These are phyloP conservation scores for Peromyscus maniculatus DNA, from an alignment of 2,113 vertebrate species.

Conservation along the genomic window DNA sequence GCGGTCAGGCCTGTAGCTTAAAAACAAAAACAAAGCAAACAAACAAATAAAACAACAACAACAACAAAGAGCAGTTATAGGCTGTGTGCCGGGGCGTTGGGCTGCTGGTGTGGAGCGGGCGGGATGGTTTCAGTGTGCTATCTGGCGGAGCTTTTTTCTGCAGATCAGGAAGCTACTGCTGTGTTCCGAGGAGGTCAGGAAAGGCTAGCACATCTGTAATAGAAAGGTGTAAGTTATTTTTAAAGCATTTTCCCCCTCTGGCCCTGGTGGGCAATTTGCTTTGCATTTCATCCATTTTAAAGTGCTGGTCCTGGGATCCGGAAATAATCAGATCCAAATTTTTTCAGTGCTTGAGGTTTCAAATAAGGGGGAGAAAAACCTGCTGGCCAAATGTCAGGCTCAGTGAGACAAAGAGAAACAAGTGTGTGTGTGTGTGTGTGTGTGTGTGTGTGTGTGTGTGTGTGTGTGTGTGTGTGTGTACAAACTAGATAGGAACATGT, in stretches of 20 bases:
- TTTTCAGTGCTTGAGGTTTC: constrained; percentile 83
- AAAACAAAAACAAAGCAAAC: neutral
- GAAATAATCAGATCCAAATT: constrained; percentile 80
- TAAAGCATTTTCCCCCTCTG: constrained; percentile 71
- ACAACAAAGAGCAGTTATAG: neutral
- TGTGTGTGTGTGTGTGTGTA: constrained; percentile 42
- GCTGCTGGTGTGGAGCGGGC: neutral
- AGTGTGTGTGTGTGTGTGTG: constrained; percentile 65
- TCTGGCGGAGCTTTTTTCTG: constrained; percentile 22
- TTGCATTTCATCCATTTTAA: constrained; percentile 86
- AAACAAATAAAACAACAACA: neutral
- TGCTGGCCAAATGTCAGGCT: constrained; percentile 82
- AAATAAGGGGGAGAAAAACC: constrained; percentile 78
- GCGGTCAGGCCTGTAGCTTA: constrained; percentile 4
- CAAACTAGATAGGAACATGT: constrained; percentile 71
- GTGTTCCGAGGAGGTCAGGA: constrained; percentile 1
- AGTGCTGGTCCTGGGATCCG: constrained; percentile 80
- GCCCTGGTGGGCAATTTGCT: constrained; percentile 84
- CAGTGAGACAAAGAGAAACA: constrained; percentile 77
- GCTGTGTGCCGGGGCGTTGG: neutral
- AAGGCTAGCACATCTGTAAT: neutral
- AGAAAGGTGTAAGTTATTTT: constrained; percentile 77
- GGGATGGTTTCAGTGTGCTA: neutral
- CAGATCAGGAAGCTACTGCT: constrained; percentile 1
- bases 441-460: constrained; percentile 63